A percentile compares a stretch with the other conserved stretches of the same genome.
phyloP scores from a whole-genome alignment of 2,113 vertebrate genomes.

The Scolopax mira region DNA sequence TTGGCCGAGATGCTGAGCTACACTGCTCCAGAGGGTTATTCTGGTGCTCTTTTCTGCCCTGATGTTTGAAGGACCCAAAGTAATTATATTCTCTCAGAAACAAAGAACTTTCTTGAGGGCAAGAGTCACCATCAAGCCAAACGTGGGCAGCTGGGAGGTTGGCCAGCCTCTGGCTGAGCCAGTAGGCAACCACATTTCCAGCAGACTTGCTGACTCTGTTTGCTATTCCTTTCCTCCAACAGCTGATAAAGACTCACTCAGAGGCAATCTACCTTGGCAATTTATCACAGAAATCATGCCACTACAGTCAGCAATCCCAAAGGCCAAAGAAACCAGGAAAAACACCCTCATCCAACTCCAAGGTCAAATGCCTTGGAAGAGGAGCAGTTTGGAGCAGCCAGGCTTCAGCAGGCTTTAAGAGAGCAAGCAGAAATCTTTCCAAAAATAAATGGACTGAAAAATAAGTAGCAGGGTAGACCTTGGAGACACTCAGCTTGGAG shows the following conservation, averaged over 20 bases:
- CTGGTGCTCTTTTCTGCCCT: background rate
- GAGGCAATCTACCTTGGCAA: background rate
- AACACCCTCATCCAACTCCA: background rate
- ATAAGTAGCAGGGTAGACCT: background rate
- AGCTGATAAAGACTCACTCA: constrained; percentile 17
- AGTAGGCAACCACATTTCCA: background rate
- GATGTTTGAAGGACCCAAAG: background rate
- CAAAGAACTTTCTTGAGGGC: background rate
- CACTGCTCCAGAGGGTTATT: background rate
- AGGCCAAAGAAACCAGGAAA: constrained; percentile 28
- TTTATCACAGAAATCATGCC: background rate
- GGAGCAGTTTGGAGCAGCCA: background rate
- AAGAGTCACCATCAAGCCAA: background rate
- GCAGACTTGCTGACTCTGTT: constrained; percentile 28
- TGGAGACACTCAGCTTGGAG: background rate
- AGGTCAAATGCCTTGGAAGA: constrained; percentile 31
- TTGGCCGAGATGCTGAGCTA: background rate
- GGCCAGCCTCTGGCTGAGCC: background rate
- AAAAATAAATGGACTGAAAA: background rate
- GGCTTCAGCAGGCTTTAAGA: background rate
- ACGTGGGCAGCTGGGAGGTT: background rate
- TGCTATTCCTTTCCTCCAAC: background rate
- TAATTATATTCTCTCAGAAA: background rate
- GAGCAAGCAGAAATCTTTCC: background rate
- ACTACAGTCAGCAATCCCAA: background rate